Evolutionary conservation across 2,888 invertebrate species (phyloP).

Genomic region (Polietes domitor): DNA sequence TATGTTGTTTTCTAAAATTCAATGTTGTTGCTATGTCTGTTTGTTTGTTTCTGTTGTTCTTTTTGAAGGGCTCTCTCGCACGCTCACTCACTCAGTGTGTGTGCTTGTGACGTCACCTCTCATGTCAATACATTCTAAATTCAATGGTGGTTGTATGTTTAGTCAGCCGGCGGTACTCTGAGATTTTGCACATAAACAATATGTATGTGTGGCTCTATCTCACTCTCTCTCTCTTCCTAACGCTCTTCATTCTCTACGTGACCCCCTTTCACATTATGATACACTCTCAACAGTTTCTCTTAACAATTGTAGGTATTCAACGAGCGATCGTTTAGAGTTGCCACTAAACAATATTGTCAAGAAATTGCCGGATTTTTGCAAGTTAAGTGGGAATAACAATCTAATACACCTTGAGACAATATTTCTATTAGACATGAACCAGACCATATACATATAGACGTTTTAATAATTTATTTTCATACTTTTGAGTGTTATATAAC

Average conservation of each 20-base stretch:
- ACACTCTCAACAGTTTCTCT: no score
- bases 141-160: neutral
- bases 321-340: neutral
- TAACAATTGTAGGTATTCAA: no score
- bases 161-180: neutral
- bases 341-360: neutral
- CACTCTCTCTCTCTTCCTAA: neutral
- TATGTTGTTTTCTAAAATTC: conserved; percentile 24
- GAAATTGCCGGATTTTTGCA: no score
- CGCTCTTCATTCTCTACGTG: neutral
- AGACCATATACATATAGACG: no score
- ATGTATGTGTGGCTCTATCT: neutral
- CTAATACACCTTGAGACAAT: no score
- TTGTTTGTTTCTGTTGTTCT: neutral
- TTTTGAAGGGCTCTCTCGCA: conserved; percentile 24
- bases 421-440: no score
- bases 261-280: neutral
- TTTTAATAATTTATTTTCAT: no score
- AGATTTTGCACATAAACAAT: conserved; percentile 11
- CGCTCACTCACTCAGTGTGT: neutral
- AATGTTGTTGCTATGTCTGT: no score
- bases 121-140: conserved; percentile 16
- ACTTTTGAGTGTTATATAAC: no score
- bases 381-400: no score
- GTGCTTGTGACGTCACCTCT: conserved; percentile 50